Conservation (phyloP, 2,888 invertebrate genomes). For the Andrena bucephala region DNA sequence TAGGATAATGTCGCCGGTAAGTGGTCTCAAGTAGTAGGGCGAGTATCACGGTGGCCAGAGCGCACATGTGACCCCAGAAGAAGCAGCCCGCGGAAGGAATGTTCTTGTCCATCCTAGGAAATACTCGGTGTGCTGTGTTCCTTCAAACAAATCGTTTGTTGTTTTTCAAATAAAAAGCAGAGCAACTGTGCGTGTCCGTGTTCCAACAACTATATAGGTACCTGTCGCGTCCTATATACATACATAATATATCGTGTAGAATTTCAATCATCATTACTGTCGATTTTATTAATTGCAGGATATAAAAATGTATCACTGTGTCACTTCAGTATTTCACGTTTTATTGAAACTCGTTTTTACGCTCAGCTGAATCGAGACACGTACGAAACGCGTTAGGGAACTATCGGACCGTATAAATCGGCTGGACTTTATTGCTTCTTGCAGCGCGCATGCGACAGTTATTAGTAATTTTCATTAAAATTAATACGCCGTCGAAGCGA, state of each 20-base stretch:
- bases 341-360: slow-evolving; percentile 22
- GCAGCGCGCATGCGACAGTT: background rate
- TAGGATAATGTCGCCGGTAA: slow-evolving; percentile 72
- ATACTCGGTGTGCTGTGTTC: background rate
- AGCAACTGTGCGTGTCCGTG: background rate
- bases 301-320: background rate
- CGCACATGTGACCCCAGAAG: slow-evolving; percentile 69
- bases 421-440: background rate
- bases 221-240: background rate
- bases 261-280: background rate
- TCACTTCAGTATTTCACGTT: background rate
- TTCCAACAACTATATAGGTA: background rate
- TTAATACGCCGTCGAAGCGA: background rate
- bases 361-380: slow-evolving; percentile 22
- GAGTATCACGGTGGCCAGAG: slow-evolving; percentile 40
- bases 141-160: background rate
- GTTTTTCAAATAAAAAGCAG: background rate
- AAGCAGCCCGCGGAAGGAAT: slow-evolving; percentile 17
- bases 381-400: slow-evolving; percentile 12
- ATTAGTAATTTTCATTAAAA: slow-evolving; percentile 2
- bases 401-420: slow-evolving; percentile 1
- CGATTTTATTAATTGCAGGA: slow-evolving; percentile 12
- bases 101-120: slow-evolving; percentile 17
- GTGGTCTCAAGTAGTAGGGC: slow-evolving; percentile 63
- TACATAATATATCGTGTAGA: background rate